A percentile compares a stretch with the other conserved stretches of the same genome.
Evolutionary conservation across 2,797 vertebrate species (phyloP).

Genomic region (Calcarius lapponicus): DNA sequence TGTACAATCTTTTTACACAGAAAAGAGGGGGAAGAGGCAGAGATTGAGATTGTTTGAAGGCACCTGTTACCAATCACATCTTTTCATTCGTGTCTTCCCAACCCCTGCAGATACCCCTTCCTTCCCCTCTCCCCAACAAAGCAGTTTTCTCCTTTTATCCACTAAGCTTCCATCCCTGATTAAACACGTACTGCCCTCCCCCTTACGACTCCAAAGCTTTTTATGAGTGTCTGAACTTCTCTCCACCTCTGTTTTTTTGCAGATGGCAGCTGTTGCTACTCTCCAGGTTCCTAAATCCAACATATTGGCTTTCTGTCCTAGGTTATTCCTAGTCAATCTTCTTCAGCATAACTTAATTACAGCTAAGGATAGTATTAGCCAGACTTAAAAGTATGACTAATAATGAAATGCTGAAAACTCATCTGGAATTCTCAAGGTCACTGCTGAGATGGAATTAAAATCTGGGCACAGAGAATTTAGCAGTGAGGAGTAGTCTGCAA

Average conservation of each 20-base stretch:
- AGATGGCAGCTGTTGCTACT: constrained; percentile 40
- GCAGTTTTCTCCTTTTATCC: constrained; percentile 56
- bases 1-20: constrained; percentile 8
- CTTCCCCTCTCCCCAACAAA: constrained; percentile 39
- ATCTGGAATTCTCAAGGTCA: constrained; percentile 26
- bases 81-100: not conserved
- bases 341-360: constrained; percentile 29
- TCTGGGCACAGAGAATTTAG: not conserved
- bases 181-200: constrained; percentile 47
- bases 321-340: constrained; percentile 17
- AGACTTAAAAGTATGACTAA: constrained; percentile 31
- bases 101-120: constrained; percentile 34
- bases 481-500: not conserved
- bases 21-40: constrained; percentile 3
- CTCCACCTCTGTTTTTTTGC: constrained; percentile 45
- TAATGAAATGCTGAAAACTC: constrained; percentile 23
- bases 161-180: constrained; percentile 45
- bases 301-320: not conserved
- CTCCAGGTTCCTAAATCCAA: constrained; percentile 30
- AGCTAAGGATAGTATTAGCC: not conserved
- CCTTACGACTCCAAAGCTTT: constrained; percentile 38
- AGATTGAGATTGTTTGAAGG: constrained; percentile 22
- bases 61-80: constrained; percentile 59
- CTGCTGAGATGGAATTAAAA: not conserved
- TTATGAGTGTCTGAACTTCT: constrained; percentile 55